These are phyloP conservation scores for Phalacrocorax aristotelis DNA, from an alignment of 2,113 vertebrate species.

Conservation along the genomic window DNA sequence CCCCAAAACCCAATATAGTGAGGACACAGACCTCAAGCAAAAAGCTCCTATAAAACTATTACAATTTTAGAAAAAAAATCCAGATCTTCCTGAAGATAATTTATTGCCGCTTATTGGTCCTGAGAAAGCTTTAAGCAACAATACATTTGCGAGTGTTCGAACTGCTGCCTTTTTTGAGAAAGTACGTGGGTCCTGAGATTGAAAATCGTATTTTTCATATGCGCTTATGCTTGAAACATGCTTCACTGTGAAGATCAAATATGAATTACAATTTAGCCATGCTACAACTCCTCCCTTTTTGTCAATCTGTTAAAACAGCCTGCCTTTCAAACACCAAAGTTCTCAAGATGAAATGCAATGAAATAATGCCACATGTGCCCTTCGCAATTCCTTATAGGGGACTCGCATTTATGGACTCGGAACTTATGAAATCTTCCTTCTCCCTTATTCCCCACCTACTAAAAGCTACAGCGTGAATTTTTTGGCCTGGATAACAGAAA, in stretches of 20 bases:
- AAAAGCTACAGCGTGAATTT: conserved; percentile 45
- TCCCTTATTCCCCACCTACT: neutral
- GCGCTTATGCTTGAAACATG: neutral
- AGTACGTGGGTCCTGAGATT: conserved; percentile 15
- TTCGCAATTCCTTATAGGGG: neutral
- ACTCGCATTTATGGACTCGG: neutral
- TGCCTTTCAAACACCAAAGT: neutral
- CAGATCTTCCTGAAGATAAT: conserved; percentile 32
- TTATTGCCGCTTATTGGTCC: conserved; percentile 58
- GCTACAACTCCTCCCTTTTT: neutral
- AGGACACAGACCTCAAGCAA: conserved; percentile 6
- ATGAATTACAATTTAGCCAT: neutral
- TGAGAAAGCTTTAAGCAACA: conserved; percentile 58
- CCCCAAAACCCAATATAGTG: neutral
- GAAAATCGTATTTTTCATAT: neutral
- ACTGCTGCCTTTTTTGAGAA: conserved; percentile 25
- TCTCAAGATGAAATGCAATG: neutral
- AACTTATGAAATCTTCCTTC: neutral
- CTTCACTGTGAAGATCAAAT: neutral
- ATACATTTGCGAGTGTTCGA: conserved; percentile 4
- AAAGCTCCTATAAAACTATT: conserved; percentile 43
- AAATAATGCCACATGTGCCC: neutral
- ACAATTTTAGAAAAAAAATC: conserved; percentile 34
- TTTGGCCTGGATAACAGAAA: conserved; percentile 2
- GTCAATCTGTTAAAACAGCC: neutral